Evolutionary conservation across 2,888 invertebrate species (phyloP).

Genomic region (Cheilosia vernalis): DNA sequence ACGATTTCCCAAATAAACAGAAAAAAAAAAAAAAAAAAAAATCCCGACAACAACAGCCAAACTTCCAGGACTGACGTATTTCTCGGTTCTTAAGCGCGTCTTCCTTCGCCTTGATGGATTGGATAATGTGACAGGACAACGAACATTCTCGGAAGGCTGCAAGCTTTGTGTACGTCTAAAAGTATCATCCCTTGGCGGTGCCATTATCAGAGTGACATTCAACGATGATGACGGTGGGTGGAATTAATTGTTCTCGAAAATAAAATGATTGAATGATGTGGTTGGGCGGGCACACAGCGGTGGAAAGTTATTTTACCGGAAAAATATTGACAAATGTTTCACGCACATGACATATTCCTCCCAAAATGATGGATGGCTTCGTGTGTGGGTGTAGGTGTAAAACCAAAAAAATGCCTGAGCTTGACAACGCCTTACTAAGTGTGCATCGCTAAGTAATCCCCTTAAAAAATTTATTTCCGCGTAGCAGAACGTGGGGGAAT

Average conservation of each 20-base stretch:
- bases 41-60: slow-evolving; percentile 35
- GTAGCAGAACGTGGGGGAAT: neutral
- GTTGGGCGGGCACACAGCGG: neutral
- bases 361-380: slow-evolving; percentile 35
- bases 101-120: slow-evolving; percentile 65
- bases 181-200: slow-evolving; percentile 46
- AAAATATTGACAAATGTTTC: slow-evolving; percentile 65
- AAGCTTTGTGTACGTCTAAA: slow-evolving; percentile 49
- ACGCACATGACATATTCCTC: slow-evolving; percentile 55
- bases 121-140: slow-evolving; percentile 68
- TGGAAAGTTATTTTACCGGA: slow-evolving; percentile 55
- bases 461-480: slow-evolving; percentile 39
- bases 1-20: slow-evolving; percentile 47
- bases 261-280: slow-evolving; percentile 11
- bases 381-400: neutral
- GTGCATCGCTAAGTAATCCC: slow-evolving; percentile 47
- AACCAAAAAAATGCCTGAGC: neutral
- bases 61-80: slow-evolving; percentile 48
- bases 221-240: slow-evolving; percentile 50
- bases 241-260: slow-evolving; percentile 56
- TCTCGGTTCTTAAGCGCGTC: slow-evolving; percentile 40
- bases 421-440: slow-evolving; percentile 20
- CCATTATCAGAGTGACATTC: slow-evolving; percentile 61
- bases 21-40: slow-evolving; percentile 56
- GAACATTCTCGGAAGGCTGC: slow-evolving; percentile 12